Conservation (phyloP, 2,888 invertebrate species). For the Oligia latruncula region DNA sequence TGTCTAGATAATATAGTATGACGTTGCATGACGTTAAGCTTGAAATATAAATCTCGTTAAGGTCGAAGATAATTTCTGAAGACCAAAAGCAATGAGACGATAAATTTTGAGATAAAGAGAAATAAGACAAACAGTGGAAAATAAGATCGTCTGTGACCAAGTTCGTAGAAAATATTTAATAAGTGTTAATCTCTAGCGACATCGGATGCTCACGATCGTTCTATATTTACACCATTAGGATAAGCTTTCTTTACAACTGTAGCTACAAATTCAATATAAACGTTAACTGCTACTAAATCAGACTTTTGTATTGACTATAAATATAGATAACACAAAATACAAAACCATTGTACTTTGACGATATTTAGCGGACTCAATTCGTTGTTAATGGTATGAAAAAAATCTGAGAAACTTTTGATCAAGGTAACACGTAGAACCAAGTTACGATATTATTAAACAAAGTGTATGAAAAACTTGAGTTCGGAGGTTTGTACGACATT, state of each 20-base stretch:
- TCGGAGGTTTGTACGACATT: not conserved
- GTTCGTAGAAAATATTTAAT: constrained; percentile 48
- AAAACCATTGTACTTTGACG: constrained; percentile 25
- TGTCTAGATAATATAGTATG: constrained; percentile 24
- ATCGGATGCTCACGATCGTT: constrained; percentile 55
- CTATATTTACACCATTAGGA: constrained; percentile 56
- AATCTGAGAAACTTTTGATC: constrained; percentile 44
- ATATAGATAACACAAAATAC: constrained; percentile 33
- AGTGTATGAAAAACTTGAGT: not conserved
- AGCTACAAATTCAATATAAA: constrained; percentile 34
- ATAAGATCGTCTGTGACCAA: constrained; percentile 20
- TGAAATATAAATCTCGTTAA: constrained; percentile 15
- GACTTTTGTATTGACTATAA: constrained; percentile 30
- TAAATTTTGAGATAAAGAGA: constrained; percentile 26
- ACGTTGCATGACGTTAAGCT: constrained; percentile 14
- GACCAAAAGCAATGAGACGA: constrained; percentile 17
- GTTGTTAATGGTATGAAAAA: constrained; percentile 29
- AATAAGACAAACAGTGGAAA: constrained; percentile 39
- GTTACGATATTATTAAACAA: constrained; percentile 8
- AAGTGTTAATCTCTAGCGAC: constrained; percentile 58
- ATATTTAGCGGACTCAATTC: constrained; percentile 30
- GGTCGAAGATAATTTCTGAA: not conserved
- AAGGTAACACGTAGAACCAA: constrained; percentile 50
- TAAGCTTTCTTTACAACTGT: constrained; percentile 58
- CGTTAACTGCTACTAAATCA: constrained; percentile 36